phyloP scores from a whole-genome alignment of 2,113 vertebrate genomes.

The Agelaius tricolor region DNA sequence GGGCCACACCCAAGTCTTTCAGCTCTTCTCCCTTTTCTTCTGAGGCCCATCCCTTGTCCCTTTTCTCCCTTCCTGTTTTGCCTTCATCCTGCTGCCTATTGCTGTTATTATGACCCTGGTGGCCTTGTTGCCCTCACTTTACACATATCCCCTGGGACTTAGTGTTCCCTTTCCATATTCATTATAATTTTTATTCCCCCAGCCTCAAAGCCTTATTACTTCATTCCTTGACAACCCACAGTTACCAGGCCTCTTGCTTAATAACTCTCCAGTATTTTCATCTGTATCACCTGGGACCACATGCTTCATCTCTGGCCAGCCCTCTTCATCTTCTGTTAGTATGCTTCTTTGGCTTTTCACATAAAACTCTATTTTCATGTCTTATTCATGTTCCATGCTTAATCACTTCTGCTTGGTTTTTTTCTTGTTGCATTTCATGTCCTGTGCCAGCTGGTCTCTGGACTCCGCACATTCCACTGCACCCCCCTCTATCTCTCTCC shows the following conservation, averaged over 20 bases:
- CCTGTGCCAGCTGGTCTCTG: accelerated
- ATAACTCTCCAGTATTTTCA: neutral
- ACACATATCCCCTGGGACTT: neutral
- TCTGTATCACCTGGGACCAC: neutral
- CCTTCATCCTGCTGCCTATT: neutral
- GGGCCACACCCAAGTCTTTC: accelerated
- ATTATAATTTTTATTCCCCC: neutral
- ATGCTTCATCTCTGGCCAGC: neutral
- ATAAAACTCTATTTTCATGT: neutral
- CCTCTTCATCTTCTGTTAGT: neutral
- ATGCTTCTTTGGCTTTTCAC: neutral
- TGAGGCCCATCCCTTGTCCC: too few species aligned
- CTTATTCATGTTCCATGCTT: neutral
- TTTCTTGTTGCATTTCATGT: neutral
- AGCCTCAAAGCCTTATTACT: neutral
- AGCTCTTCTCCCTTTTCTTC: neutral
- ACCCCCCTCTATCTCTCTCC: neutral
- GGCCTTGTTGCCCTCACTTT: neutral
- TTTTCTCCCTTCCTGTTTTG: neutral
- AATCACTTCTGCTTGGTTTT: neutral
- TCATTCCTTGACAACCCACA: neutral
- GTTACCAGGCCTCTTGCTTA: neutral
- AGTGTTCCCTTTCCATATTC: neutral
- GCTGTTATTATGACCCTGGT: accelerated
- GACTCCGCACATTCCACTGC: neutral